Conservation (phyloP, 2,797 vertebrate species). For the Melanotaenia pygmaea region DNA sequence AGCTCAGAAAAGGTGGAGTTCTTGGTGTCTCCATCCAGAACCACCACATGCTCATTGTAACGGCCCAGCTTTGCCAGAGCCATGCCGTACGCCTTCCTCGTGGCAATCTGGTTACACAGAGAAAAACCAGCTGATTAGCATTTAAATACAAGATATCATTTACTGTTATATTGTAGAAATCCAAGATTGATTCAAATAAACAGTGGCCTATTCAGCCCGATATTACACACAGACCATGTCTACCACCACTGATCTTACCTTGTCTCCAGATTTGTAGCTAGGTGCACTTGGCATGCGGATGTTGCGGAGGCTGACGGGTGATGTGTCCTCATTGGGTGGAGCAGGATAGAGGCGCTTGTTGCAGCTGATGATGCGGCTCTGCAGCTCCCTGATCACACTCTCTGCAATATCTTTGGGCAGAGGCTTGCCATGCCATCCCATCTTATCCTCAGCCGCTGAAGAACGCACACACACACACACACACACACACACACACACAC, state of each 20-base stretch:
- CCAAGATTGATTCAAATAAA: neutral
- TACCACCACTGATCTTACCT: constrained; percentile 75
- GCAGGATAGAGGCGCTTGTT: constrained; percentile 91
- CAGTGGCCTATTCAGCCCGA: neutral
- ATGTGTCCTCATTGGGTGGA: constrained; percentile 87
- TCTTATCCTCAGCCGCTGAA: constrained; percentile 92
- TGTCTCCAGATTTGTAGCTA: constrained; percentile 92
- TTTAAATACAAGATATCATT: neutral
- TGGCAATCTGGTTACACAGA: constrained; percentile 84
- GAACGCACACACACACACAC: constrained; percentile 16
- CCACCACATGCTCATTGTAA: constrained; percentile 88
- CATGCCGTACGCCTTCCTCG: constrained; percentile 92
- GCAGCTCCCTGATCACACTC: constrained; percentile 88
- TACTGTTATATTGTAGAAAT: neutral
- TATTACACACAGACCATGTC: neutral
- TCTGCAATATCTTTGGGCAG: constrained; percentile 94
- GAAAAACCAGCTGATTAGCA: neutral
- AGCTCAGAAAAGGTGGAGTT: constrained; percentile 94
- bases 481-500: too few species aligned
- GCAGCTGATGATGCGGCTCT: constrained; percentile 87
- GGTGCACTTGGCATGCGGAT: constrained; percentile 91
- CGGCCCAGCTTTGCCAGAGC: constrained; percentile 92
- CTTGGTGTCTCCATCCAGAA: constrained; percentile 94
- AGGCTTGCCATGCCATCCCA: constrained; percentile 94
- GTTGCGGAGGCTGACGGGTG: constrained; percentile 87